Base-by-base conservation (phyloP, 2,888 invertebrate genomes). In the Didymodactylos carnosus region DNA sequence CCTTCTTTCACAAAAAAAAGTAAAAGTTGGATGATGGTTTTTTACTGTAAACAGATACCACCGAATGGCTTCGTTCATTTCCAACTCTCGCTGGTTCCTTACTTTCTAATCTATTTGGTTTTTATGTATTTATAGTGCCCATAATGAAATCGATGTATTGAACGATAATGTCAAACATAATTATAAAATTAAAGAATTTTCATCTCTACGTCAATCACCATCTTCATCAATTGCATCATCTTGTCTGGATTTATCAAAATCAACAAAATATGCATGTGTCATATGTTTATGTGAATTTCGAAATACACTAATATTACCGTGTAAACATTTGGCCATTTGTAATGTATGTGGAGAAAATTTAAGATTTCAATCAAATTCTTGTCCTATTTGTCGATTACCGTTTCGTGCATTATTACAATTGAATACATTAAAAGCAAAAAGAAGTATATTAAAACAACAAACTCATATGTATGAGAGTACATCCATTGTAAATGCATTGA, bases 241-340 rank as follows among this genome's bases (percentile, higher is more conserved):
- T 39, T 71, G 14, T 75, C 8, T 29, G 80, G 92, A 92, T 78
- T 89, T 90, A 0, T 93, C 93, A n/a, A n/a, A n/a, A 80, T 92
- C 94, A 80, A 92, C 91, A 79, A 94, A 94, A 2, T 91, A 93
- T 0, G 98, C 99, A 84, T 98, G 98, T 85, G 95, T 98, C 46
- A 97, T 98, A 81, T 98, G 98, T 83, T 95, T 98, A 94, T 93
- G 92, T 79, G 97, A 98, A 82, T 90, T 92, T 25, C 87, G 97
- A 6, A 97, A 98, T 84, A 98, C 97, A 0, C 86, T 98, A 72
- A 97, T 98, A 79, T 86, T 98, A 79, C 97, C 98, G 1, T 98
- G 98, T 82, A 87, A 92, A 40, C 98, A 98, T 85, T 87, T 98
- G 73, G 98, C 97, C 82, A 86, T 98, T 76, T 98, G 97, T 84